These are phyloP conservation scores for Camponotus vicinus DNA, from an alignment of 1,140 invertebrate species.

Conservation along the genomic window DNA sequence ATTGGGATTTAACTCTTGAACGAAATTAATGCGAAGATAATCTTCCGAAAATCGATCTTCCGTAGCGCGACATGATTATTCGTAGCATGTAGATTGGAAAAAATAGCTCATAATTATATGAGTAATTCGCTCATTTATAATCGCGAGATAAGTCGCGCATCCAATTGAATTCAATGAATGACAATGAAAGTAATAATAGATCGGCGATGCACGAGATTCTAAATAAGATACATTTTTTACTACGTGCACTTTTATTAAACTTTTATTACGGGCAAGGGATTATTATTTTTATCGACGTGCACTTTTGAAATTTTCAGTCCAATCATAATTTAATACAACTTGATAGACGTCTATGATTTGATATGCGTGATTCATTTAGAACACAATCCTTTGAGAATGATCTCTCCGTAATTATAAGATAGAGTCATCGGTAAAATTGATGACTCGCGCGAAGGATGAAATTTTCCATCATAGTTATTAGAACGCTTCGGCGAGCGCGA, in stretches of 20 bases:
- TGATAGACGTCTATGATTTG: not conserved
- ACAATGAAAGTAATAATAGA: not conserved
- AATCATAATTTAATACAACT: not conserved
- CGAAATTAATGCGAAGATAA: not conserved
- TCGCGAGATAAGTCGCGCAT: not conserved
- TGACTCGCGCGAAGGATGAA: not conserved
- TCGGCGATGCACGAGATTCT: not conserved
- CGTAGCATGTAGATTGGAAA: not conserved
- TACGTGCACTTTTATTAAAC: constrained; percentile 11
- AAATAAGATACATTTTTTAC: not conserved
- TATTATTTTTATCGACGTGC: not conserved
- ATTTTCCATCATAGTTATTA: not conserved
- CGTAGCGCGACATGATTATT: not conserved
- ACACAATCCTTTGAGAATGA: not conserved
- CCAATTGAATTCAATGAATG: not conserved
- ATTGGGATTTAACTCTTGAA: not conserved
- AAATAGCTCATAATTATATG: not conserved
- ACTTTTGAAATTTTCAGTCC: not conserved
- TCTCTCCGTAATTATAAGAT: not conserved
- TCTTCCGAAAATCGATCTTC: not conserved
- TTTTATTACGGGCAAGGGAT: not conserved
- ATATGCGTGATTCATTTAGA: not conserved
- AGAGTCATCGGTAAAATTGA: not conserved
- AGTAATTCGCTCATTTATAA: not conserved
- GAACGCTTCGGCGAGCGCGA: not conserved